phyloP scores from a whole-genome alignment of 2,797 vertebrate species.

The Clarias pachynema region DNA sequence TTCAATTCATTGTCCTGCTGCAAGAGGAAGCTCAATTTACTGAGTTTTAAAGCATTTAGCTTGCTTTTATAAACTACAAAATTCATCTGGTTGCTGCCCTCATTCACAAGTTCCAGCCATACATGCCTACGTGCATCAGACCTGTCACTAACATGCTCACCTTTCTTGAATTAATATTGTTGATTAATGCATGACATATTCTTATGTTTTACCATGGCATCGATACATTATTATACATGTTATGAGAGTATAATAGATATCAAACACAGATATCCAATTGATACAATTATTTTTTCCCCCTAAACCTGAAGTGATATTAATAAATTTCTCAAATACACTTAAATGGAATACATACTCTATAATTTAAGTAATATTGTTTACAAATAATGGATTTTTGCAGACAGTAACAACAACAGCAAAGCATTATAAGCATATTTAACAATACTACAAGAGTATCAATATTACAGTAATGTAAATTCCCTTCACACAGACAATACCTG shows the following conservation, averaged over 20 bases:
- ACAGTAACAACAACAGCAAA: neutral
- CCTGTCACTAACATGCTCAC: neutral
- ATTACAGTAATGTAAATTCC: neutral
- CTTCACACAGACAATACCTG: neutral
- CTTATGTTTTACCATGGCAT: constrained; percentile 3
- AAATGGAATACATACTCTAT: neutral
- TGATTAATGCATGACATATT: neutral
- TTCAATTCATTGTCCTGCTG: constrained; percentile 21
- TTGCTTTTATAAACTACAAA: neutral
- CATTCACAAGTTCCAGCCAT: neutral
- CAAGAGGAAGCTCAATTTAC: constrained; percentile 3
- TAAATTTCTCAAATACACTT: neutral
- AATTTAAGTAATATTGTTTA: neutral
- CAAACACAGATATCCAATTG: neutral
- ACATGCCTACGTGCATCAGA: neutral
- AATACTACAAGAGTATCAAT: neutral
- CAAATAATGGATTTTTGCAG: neutral
- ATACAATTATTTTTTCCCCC: neutral
- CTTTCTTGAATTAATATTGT: neutral
- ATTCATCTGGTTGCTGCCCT: neutral
- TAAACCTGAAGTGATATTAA: neutral
- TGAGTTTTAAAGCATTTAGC: constrained; percentile 9
- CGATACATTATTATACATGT: neutral
- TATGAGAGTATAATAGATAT: neutral
- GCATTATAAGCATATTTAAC: neutral